Evolutionary conservation across 92 coral and sea anemone genomes (phyloP).

Genomic region (Blastomussa wellsi): DNA sequence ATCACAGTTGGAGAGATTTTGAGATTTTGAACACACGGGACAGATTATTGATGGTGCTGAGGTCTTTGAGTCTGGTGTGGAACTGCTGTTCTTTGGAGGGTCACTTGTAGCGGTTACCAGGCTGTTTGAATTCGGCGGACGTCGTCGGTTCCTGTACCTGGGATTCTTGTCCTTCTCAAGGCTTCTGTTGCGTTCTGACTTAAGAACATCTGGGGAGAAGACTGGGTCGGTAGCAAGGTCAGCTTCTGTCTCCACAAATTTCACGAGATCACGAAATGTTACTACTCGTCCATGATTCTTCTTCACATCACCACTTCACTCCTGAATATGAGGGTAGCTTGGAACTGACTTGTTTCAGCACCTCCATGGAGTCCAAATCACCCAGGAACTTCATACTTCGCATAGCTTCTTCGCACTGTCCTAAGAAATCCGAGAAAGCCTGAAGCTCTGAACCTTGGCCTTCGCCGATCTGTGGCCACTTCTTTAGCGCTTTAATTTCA

Average conservation of each 20-base stretch:
- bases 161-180: not conserved
- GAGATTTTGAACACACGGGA: not conserved
- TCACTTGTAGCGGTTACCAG: not conserved
- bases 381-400: conserved; percentile 33
- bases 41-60: not conserved
- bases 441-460: not conserved
- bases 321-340: conserved; percentile 52
- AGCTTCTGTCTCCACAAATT: conserved; percentile 48
- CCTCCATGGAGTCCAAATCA: conserved; percentile 46
- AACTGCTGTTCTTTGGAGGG: not conserved
- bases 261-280: conserved; percentile 19
- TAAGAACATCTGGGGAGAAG: conserved; percentile 49
- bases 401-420: conserved; percentile 40
- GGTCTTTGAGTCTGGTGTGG: not conserved
- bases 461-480: conserved; percentile 19
- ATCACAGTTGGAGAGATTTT: not conserved
- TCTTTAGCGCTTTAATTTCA: too few relatives aligned
- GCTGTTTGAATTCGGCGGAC: not conserved
- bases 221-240: conserved; percentile 51
- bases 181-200: conserved; percentile 17
- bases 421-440: conserved; percentile 24
- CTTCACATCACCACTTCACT: conserved; percentile 45
- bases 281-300: conserved; percentile 8
- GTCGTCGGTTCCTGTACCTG: not conserved
- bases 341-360: conserved; percentile 32